Evolutionary conservation across 2,888 invertebrate genomes (phyloP).

Genomic region (Diachrysia chrysitis): DNA sequence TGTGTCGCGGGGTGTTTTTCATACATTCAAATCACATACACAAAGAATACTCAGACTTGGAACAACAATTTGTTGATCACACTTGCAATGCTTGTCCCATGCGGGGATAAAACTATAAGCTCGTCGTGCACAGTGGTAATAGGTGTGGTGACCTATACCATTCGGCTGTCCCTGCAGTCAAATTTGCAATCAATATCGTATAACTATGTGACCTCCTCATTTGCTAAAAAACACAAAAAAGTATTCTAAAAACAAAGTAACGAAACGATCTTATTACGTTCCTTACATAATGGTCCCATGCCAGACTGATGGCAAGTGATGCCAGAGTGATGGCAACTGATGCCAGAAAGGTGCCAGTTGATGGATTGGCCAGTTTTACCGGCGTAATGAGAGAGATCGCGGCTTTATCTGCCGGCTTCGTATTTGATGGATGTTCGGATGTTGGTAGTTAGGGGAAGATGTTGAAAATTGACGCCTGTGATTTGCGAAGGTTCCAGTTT

Average conservation of each 20-base stretch:
- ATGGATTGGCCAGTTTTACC: slow-evolving; percentile 62
- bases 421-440: slow-evolving; percentile 58
- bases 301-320: slow-evolving; percentile 7
- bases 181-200: too few relatives aligned
- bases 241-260: slow-evolving; percentile 40
- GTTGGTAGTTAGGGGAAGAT: slow-evolving; percentile 49
- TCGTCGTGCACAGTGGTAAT: too few relatives aligned
- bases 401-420: slow-evolving; percentile 58
- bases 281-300: slow-evolving; percentile 40
- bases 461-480: slow-evolving; percentile 35
- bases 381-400: slow-evolving; percentile 61
- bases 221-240: slow-evolving; percentile 1
- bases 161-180: too few relatives aligned
- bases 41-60: too few relatives aligned
- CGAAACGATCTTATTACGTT: slow-evolving; percentile 56
- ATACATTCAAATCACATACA: too few relatives aligned
- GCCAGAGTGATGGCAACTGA: slow-evolving; percentile 15
- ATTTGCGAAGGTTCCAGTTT: background rate
- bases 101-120: too few relatives aligned
- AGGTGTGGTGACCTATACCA: too few relatives aligned
- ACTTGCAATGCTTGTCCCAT: too few relatives aligned
- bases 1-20: too few relatives aligned
- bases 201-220: slow-evolving; percentile 14
- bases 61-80: too few relatives aligned
- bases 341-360: slow-evolving; percentile 48